Percentiles rank a stretch among this genome's conserved stretches.
Conservation (phyloP, 2,113 vertebrate genomes). For the Proteles cristata region DNA sequence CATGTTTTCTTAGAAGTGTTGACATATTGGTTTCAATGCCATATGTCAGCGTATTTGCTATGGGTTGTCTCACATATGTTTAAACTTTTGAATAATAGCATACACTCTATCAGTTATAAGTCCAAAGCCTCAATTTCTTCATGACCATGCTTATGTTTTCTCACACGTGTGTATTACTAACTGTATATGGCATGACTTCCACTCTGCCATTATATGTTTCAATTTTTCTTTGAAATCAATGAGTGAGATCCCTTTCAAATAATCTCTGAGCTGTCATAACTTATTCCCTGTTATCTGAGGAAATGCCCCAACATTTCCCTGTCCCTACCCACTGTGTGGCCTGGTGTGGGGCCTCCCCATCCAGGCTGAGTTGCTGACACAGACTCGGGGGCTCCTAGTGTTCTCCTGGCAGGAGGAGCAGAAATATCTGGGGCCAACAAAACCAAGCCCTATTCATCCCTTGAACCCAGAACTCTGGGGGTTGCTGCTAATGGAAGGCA, state of each 20-base stretch:
- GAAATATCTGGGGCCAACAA: neutral
- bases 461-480: neutral
- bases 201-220: neutral
- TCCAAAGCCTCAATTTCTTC: neutral
- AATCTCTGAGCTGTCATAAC: neutral
- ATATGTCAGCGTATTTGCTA: constrained; percentile 66
- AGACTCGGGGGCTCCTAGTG: neutral
- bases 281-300: neutral
- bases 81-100: constrained; percentile 70
- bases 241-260: neutral
- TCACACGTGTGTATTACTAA: neutral
- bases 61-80: constrained; percentile 69
- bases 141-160: constrained; percentile 30
- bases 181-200: neutral
- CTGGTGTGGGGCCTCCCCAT: neutral
- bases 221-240: constrained; percentile 8
- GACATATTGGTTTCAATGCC: constrained; percentile 74
- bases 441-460: neutral
- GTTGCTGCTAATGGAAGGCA: neutral
- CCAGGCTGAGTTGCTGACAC: neutral
- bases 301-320: neutral
- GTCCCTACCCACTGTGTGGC: neutral
- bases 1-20: constrained; percentile 74
- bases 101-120: constrained; percentile 37
- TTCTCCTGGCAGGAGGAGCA: neutral